phyloP scores from a whole-genome alignment of 2,888 invertebrate genomes.

The Torymus aiolomorphi region DNA sequence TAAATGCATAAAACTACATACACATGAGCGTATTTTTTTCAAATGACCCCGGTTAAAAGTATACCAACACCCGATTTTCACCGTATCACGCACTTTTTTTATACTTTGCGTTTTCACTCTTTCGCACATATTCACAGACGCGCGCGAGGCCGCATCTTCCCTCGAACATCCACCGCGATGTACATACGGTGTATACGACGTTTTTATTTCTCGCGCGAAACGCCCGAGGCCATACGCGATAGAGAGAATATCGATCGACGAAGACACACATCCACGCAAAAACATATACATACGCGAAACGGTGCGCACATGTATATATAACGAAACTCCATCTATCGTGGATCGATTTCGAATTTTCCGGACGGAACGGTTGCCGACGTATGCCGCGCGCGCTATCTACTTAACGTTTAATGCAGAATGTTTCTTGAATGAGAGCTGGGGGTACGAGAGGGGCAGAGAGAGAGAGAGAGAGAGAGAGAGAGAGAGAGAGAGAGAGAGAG shows the following conservation, averaged over 20 bases:
- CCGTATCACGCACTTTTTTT: not conserved
- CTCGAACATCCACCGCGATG: too few relatives aligned
- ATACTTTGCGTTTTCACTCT: not conserved
- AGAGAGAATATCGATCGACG: not conserved
- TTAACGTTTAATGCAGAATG: conserved; percentile 36
- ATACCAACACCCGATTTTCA: not conserved
- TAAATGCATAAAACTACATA: conserved; percentile 11
- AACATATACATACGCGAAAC: not conserved
- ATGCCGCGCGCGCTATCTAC: not conserved
- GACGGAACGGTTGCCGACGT: not conserved
- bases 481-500: not conserved
- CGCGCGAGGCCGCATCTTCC: too few relatives aligned
- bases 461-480: not conserved
- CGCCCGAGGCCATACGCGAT: not conserved
- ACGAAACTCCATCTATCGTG: not conserved
- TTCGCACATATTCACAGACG: too few relatives aligned
- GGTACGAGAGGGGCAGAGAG: not conserved
- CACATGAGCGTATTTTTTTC: conserved; percentile 3
- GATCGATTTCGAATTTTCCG: conserved; percentile 27
- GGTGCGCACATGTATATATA: not conserved
- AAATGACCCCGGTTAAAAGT: not conserved
- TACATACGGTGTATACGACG: conserved; percentile 3
- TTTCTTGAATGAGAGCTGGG: conserved; percentile 29
- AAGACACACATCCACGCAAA: not conserved
- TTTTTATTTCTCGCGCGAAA: conserved; percentile 22